A percentile compares a stretch with the other conserved stretches of the same genome.
These are phyloP conservation scores for Triplophysa bombifrons DNA, from an alignment of 2,797 vertebrate genomes.

Conservation along the genomic window DNA sequence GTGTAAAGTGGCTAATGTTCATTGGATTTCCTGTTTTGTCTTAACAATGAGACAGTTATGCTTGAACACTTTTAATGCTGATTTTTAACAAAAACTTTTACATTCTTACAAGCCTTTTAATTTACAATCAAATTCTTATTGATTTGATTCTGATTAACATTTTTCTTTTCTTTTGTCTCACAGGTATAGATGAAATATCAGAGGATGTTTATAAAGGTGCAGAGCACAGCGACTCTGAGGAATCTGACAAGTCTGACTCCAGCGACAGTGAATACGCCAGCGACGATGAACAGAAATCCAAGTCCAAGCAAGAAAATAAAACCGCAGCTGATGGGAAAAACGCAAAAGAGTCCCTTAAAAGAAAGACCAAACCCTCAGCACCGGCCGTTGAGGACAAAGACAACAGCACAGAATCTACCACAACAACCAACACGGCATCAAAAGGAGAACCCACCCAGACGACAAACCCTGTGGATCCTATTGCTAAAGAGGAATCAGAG, in stretches of 20 bases:
- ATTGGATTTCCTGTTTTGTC: background rate
- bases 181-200: conserved; percentile 96
- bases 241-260: conserved; percentile 94
- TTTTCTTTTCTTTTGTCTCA: conserved; percentile 15
- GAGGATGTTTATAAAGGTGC: conserved; percentile 92
- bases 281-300: conserved; percentile 90
- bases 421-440: conserved; percentile 54
- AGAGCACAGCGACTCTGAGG: conserved; percentile 94
- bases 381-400: conserved; percentile 79
- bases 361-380: conserved; percentile 76
- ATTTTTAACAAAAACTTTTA: background rate
- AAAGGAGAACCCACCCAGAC: conserved; percentile 49
- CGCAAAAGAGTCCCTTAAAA: conserved; percentile 78
- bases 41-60: background rate
- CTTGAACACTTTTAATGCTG: background rate
- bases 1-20: background rate
- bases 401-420: conserved; percentile 70
- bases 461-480: conserved; percentile 64
- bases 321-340: conserved; percentile 71
- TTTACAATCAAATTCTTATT: background rate
- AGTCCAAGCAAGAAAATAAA: conserved; percentile 72
- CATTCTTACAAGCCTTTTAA: background rate
- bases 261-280: conserved; percentile 92
- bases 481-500: conserved; percentile 77
- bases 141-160: background rate